Evolutionary conservation across 2,797 vertebrate genomes (phyloP).

Genomic region (Chlorospingus semifuscus): DNA sequence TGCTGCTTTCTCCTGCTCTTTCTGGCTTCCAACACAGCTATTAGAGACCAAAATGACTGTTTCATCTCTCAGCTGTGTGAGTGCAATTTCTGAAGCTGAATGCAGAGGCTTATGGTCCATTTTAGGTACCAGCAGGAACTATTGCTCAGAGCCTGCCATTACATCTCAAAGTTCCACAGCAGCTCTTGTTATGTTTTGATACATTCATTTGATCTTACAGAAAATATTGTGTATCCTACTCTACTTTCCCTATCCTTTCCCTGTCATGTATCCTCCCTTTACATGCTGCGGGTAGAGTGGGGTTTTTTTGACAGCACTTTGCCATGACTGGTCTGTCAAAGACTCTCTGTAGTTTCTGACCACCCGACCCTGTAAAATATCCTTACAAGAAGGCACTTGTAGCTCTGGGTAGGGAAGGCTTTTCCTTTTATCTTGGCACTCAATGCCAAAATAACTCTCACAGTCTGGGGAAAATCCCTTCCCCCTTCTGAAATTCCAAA

Average conservation of each 20-base stretch:
- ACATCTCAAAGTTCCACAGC: not conserved
- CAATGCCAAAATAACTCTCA: not conserved
- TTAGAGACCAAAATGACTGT: not conserved
- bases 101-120: constrained; percentile 15
- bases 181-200: not conserved
- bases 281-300: not conserved
- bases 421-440: not conserved
- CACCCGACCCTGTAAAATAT: not conserved
- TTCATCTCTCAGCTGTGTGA: not conserved
- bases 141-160: not conserved
- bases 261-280: not conserved
- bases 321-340: not conserved
- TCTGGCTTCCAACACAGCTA: not conserved
- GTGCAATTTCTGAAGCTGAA: constrained; percentile 25
- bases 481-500: not conserved
- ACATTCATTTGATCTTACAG: not conserved
- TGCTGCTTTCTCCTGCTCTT: not conserved
- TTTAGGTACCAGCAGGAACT: constrained; percentile 41
- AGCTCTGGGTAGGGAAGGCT: not conserved
- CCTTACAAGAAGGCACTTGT: not conserved
- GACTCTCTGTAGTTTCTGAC: not conserved
- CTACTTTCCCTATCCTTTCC: not conserved
- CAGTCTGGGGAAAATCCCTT: not conserved
- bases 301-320: not conserved
- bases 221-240: not conserved